Conservation (phyloP, 2,797 vertebrate genomes). For the Crocodylus rhombifer region DNA sequence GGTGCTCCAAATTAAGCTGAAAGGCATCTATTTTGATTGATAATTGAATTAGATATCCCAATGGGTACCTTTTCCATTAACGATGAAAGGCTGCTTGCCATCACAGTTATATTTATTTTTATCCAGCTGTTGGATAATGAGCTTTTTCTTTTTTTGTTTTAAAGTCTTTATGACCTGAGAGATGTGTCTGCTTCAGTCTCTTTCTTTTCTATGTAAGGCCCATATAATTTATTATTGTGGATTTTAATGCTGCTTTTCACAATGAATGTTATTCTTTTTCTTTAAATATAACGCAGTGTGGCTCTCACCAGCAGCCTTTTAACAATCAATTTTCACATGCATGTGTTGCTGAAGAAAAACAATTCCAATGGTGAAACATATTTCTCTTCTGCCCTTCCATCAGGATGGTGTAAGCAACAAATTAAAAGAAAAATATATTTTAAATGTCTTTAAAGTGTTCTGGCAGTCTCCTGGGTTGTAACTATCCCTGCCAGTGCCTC, state of each 20-base stretch:
- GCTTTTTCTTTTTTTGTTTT: neutral
- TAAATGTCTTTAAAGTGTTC: neutral
- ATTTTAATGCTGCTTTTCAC: neutral
- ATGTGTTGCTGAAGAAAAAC: neutral
- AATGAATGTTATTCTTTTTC: fast-evolving
- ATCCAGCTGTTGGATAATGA: neutral
- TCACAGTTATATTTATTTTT: fast-evolving
- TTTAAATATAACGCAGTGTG: neutral
- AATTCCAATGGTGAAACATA: neutral
- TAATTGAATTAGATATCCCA: constrained; percentile 20
- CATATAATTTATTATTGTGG: neutral
- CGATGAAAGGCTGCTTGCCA: neutral
- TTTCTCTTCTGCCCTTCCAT: neutral
- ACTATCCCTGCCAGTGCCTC: neutral
- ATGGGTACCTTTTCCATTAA: neutral
- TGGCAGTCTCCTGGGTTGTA: neutral
- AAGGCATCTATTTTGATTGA: neutral
- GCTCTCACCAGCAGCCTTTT: neutral
- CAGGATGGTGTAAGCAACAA: neutral
- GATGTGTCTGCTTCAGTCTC: neutral
- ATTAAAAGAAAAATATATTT: neutral
- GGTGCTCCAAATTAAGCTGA: neutral
- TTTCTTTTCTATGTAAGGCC: neutral
- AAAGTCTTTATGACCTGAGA: neutral
- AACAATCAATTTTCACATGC: neutral